A percentile compares a stretch with the other conserved stretches of the same genome.
Conservation (phyloP, 2,113 vertebrate species). For the Nesoenas mayeri region DNA sequence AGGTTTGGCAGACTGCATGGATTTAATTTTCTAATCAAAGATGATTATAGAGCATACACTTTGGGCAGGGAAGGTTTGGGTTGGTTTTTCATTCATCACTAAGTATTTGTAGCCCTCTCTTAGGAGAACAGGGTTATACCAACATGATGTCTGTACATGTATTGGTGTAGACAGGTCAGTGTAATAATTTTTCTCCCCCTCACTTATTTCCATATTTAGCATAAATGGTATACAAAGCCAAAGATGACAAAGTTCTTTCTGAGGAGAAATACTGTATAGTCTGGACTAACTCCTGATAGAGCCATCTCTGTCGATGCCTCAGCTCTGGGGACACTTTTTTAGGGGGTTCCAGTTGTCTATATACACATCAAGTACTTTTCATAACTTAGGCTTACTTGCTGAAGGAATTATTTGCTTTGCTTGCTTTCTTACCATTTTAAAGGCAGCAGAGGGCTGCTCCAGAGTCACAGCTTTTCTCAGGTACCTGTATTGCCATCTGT, state of each 20-base stretch:
- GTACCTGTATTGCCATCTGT: not conserved
- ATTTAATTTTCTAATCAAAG: not conserved
- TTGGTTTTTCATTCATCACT: not conserved
- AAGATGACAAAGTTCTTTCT: not conserved
- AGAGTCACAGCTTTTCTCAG: not conserved
- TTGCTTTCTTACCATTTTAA: not conserved
- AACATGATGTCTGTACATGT: not conserved
- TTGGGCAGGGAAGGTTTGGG: not conserved
- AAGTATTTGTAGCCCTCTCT: not conserved
- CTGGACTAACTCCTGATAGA: not conserved
- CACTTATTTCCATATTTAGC: not conserved
- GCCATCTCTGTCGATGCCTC: not conserved
- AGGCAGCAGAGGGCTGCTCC: not conserved
- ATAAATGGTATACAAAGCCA: not conserved
- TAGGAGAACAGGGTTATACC: not conserved
- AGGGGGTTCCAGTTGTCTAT: not conserved
- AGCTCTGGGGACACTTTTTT: not conserved
- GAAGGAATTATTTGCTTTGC: not conserved
- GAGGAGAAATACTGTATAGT: not conserved
- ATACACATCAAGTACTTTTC: not conserved
- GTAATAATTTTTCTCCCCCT: not conserved
- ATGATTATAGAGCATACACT: rapidly evolving
- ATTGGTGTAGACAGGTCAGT: not conserved
- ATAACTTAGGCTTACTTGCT: not conserved
- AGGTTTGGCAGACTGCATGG: not conserved